phyloP scores from a whole-genome alignment of 2,113 vertebrate genomes.

The Equus przewalskii region DNA sequence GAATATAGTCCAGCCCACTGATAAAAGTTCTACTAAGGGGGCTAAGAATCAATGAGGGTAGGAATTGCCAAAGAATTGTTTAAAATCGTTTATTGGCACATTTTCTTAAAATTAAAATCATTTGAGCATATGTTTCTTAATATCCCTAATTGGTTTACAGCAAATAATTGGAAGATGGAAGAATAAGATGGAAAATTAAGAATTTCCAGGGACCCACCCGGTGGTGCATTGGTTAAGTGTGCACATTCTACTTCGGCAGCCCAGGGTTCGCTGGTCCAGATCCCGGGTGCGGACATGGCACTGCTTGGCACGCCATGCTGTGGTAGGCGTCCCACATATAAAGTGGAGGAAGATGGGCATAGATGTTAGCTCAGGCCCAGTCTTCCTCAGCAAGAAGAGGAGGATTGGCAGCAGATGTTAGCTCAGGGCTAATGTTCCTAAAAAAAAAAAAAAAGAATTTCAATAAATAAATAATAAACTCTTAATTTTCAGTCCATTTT shows the following conservation, averaged over 20 bases:
- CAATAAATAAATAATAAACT: not conserved
- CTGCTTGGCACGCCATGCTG: too few relatives aligned
- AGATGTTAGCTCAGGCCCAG: too few relatives aligned
- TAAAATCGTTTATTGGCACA: not conserved
- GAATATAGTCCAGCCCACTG: not conserved
- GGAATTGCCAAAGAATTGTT: not conserved
- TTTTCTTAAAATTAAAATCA: slow-evolving; percentile 8
- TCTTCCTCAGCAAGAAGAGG: too few relatives aligned
- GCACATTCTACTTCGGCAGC: too few relatives aligned
- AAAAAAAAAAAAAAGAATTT: not conserved
- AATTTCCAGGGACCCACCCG: not conserved
- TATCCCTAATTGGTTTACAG: not conserved
- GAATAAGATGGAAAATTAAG: not conserved
- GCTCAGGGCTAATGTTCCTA: too few relatives aligned
- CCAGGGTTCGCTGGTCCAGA: too few relatives aligned
- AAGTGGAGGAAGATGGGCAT: too few relatives aligned
- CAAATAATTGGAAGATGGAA: not conserved
- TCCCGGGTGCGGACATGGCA: too few relatives aligned
- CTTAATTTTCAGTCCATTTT: slow-evolving; percentile 17
- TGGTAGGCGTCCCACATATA: too few relatives aligned
- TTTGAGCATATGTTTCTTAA: not conserved
- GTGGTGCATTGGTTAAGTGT: too few relatives aligned
- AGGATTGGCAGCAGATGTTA: too few relatives aligned
- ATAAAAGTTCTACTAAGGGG: not conserved
- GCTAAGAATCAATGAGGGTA: not conserved